A percentile compares a stretch with the other conserved stretches of the same genome.
Evolutionary conservation across 2,888 invertebrate species (phyloP).

Genomic region (Bugula neritina): DNA sequence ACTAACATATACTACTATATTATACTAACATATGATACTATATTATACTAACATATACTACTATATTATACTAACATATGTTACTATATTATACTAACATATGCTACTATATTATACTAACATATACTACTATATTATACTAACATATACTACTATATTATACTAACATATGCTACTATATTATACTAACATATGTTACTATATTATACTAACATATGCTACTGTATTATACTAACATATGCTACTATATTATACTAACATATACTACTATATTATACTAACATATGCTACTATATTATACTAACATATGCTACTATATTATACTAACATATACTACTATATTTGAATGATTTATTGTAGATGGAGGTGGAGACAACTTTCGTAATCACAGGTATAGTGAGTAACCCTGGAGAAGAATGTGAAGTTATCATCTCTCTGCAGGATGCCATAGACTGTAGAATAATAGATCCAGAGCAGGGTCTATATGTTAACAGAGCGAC

Average conservation of each 20-base stretch:
- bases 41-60: no score
- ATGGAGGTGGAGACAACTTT: conserved; percentile 45
- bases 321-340: neutral
- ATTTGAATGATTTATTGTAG: neutral
- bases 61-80: no score
- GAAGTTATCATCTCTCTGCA: conserved; percentile 37
- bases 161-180: no score
- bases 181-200: no score
- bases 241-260: neutral
- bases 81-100: no score
- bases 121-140: no score
- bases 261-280: neutral
- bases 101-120: no score
- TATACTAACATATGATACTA: no score
- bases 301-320: neutral
- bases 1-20: no score
- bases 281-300: neutral
- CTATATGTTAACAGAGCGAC: conserved; percentile 39
- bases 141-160: no score
- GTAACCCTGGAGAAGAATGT: conserved; percentile 29
- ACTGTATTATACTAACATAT: no score
- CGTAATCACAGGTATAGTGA: conserved; percentile 37
- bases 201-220: neutral
- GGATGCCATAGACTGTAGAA: conserved; percentile 40
- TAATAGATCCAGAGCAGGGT: conserved; percentile 38